A percentile compares a stretch with the other conserved stretches of the same genome.
Conservation (phyloP, 1,140 invertebrate species). For the Drosophila equinoxialis region DNA sequence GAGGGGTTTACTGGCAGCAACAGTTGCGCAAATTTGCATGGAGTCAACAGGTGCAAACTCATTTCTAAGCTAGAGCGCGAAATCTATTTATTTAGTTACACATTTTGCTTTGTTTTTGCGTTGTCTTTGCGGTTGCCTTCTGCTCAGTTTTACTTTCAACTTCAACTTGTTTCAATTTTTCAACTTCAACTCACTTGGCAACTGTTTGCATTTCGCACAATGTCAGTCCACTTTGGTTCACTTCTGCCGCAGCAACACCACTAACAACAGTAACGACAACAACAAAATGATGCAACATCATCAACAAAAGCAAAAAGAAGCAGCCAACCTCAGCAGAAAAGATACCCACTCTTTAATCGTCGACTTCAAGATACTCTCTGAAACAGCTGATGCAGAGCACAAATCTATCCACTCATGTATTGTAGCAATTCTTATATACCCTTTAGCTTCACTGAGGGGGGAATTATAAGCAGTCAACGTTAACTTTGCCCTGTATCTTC, state of each 20-base stretch:
- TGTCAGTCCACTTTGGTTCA: constrained; percentile 43
- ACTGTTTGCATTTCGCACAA: constrained; percentile 56
- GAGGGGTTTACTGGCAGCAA: constrained; percentile 22
- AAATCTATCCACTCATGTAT: no score
- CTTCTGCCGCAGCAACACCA: constrained; percentile 18
- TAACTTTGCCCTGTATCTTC: constrained; percentile 7
- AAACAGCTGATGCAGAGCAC: not conserved
- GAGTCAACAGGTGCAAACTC: constrained; percentile 68
- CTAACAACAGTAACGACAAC: not conserved
- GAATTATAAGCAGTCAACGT: constrained; percentile 1
- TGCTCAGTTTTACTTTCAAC: constrained; percentile 39
- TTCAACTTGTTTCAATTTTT: constrained; percentile 57
- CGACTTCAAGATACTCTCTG: not conserved
- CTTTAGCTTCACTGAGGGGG: not conserved
- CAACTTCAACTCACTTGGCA: constrained; percentile 55
- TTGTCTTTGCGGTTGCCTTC: constrained; percentile 28
- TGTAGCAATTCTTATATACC: not conserved
- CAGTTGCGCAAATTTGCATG: constrained; percentile 76
- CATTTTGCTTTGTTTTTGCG: constrained; percentile 46
- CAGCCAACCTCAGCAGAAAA: constrained; percentile 65
- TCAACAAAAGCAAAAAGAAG: constrained; percentile 20
- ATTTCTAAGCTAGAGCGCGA: constrained; percentile 51
- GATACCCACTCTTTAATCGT: not conserved
- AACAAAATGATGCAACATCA: constrained; percentile 54
- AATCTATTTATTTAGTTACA: constrained; percentile 76